Percentiles rank a stretch among this genome's conserved stretches.
Evolutionary conservation across 2,888 invertebrate genomes (phyloP).

Genomic region (Drosophila barbarae): DNA sequence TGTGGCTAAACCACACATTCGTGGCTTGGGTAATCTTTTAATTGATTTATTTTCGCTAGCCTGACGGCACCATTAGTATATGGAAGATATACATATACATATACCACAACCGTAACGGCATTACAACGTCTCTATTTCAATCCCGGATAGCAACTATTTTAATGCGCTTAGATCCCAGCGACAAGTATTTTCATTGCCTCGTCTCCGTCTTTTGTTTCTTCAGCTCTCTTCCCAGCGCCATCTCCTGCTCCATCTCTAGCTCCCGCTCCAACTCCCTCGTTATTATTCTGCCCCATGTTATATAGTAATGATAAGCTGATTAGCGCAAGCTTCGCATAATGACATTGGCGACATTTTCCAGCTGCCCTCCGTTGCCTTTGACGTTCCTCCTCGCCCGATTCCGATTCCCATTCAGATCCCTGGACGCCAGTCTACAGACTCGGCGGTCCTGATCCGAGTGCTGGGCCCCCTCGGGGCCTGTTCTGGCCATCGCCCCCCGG

Average conservation of each 20-base stretch:
- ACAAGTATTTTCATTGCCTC: conserved; percentile 33
- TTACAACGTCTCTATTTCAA: conserved; percentile 11
- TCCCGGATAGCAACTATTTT: conserved; percentile 37
- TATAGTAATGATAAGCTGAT: conserved; percentile 71
- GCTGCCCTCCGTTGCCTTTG: conserved; percentile 20
- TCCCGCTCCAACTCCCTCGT: not conserved
- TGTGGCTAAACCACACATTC: conserved; percentile 1
- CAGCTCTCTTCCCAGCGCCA: not conserved
- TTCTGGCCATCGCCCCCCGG: conserved; percentile 30
- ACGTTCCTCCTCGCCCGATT: not conserved
- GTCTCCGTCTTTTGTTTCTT: not conserved
- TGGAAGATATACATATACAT: not conserved
- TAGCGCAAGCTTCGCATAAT: conserved; percentile 60
- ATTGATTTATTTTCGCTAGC: conserved; percentile 55
- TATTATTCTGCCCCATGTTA: conserved; percentile 25
- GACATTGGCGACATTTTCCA: conserved; percentile 60
- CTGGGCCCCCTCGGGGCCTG: conserved; percentile 18
- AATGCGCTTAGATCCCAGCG: conserved; percentile 41
- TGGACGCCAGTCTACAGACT: conserved; percentile 11
- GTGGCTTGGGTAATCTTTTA: conserved; percentile 36
- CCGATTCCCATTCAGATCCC: conserved; percentile 10
- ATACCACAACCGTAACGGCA: conserved; percentile 2
- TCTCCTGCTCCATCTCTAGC: not conserved
- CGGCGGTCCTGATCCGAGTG: conserved; percentile 7
- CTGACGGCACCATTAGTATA: conserved; percentile 23